Base-by-base conservation (phyloP, 2,113 vertebrate genomes). In the Oostethus manadensis region DNA sequence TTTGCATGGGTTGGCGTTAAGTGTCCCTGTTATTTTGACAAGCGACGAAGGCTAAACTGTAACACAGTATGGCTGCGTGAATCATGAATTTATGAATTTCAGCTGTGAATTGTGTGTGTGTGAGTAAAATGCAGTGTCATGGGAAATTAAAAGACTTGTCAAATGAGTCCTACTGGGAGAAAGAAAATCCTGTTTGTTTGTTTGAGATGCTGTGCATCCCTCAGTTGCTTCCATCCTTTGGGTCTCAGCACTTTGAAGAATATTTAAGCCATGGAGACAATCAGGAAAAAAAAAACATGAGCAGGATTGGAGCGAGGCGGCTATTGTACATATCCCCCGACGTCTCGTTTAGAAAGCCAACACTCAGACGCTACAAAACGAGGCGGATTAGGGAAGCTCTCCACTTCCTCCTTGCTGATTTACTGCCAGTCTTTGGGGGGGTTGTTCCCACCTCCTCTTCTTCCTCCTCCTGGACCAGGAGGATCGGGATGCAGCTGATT, bases 321-420 rank as follows among this genome's bases (percentile, higher is more conserved):
- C 51, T 26, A 70, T 69, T 54, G 56, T 43, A 46, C 60, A 43
- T 62, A 77, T 85, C 76, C 83, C 79, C 78, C 48, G 58, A 78
- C 64, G 85, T 77, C 81, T 83, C 79, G 74, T 88, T 86, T 81
- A 77, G 69, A 73, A 64, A 38, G 66, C 68, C 68, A 74, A 74
- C 68, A 70, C 73, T 69, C 68, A 71, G 78, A 64, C 66, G n/a
- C 64, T 66, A 81, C 68, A 79, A 81, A 83, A 79, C 59, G 66
- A 69, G 78, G 15, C 68, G 78, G 80, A 82, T 82, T 76, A 79
- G 58, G 64, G 65, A 49, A 62, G 21, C 21, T 11, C 49, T 81
- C 79, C 71, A 68, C 79, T 86, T 87, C 81, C 78, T 82, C 83
- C 73, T 77, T 18, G 17, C 62, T 81, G 83, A 82, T 84, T 84